phyloP scores from a whole-genome alignment of 2,888 invertebrate species.

The Trilocha varians region DNA sequence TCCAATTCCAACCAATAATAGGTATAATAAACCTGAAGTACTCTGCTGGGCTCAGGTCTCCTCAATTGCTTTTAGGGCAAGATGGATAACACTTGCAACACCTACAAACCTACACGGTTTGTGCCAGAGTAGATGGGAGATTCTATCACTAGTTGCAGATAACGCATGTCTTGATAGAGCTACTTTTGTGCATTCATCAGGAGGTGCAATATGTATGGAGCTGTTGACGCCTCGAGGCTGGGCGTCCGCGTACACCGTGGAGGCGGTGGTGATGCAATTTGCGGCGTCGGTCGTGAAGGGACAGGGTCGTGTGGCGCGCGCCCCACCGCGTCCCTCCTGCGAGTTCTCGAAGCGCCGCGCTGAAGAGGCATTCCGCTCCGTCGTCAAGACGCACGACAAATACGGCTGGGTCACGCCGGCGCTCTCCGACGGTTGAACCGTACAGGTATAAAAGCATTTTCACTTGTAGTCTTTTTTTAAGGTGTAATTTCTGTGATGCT shows the following conservation, averaged over 20 bases:
- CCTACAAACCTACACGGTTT: no score
- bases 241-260: constrained; percentile 91
- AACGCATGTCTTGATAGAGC: no score
- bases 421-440: constrained; percentile 83
- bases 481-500: no score
- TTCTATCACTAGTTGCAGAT: no score
- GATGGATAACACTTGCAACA: no score
- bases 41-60: no score
- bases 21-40: no score
- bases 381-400: constrained; percentile 92
- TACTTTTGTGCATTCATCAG: constrained; percentile 28
- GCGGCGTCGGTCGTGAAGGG: constrained; percentile 91
- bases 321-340: constrained; percentile 84
- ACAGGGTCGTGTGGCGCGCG: constrained; percentile 86
- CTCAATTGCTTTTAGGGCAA: no score
- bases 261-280: constrained; percentile 91
- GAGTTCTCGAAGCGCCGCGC: constrained; percentile 85
- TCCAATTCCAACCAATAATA: no score
- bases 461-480: no score
- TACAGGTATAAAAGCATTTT: constrained; percentile 18
- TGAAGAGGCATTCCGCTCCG: constrained; percentile 89
- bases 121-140: no score
- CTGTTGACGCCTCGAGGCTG: constrained; percentile 88
- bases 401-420: constrained; percentile 94
- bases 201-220: constrained; percentile 93